Conservation (phyloP, 2,113 vertebrate genomes). For the Calcarius ornatus region DNA sequence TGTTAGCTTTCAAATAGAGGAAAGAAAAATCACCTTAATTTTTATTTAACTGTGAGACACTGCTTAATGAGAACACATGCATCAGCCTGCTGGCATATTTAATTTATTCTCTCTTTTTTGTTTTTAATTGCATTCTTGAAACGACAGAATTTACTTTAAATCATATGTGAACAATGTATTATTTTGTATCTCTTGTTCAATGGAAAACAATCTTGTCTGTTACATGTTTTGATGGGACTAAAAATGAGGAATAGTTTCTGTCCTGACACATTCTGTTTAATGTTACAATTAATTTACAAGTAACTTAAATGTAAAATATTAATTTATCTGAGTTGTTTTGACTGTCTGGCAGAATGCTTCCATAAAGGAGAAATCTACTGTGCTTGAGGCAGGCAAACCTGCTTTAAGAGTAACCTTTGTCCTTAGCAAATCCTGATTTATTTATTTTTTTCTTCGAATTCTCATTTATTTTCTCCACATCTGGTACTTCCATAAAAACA, state of each 20-base stretch:
- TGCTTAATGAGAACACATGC: not conserved
- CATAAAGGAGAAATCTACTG: not conserved
- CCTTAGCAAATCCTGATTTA: not conserved
- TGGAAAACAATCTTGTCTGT: not conserved
- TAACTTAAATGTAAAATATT: not conserved
- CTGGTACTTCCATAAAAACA: conserved; percentile 16
- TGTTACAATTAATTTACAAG: not conserved
- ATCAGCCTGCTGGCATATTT: not conserved
- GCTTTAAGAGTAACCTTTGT: conserved; percentile 1
- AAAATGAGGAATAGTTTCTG: not conserved
- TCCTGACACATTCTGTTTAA: not conserved
- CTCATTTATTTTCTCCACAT: conserved; percentile 33
- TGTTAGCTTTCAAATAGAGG: not conserved
- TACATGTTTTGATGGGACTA: not conserved
- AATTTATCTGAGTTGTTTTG: not conserved
- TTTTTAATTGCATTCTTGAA: not conserved
- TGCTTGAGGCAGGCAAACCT: not conserved
- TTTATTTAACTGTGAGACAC: not conserved
- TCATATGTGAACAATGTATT: not conserved
- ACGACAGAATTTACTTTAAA: not conserved
- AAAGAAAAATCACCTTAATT: not conserved
- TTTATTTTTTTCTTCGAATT: not conserved
- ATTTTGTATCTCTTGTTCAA: not conserved
- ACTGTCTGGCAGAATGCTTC: not conserved
- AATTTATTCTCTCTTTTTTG: not conserved